Evolutionary conservation across 2,888 invertebrate species (phyloP), one percentile per base, ranked within the genome.

Genomic region (Ophion costatus): DNA sequence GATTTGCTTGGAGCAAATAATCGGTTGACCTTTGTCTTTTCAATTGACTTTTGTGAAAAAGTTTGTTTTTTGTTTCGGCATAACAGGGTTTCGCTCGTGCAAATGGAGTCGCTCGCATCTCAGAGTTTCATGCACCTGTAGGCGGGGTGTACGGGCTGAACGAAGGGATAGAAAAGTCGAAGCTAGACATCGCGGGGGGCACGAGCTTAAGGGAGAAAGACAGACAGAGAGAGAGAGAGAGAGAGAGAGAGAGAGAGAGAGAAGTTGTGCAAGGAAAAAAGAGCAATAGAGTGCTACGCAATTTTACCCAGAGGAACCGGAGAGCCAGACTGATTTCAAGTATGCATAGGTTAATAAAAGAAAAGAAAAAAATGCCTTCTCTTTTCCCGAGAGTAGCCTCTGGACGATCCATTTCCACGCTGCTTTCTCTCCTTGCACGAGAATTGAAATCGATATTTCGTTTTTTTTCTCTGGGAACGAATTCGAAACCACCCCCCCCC

Each of bases 281-380:
- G 20, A 17, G 71, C 79, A 38, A 45, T 10, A 51, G 20, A 42
- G 17, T 33, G 57, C 9, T 67, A 45, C 29, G 67, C 77, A 61
- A 76, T 64, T 33, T 7, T 42, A 24, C 63, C 64, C 59, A 51
- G 22, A 71, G 56, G 24, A 76, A 71, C 61, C 42, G 9, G 64
- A 70, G 57, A 82, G 76, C 75, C 82, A 79, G 81, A 42, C 70
- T 42, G 88, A 89, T 89, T 90, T 91, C 89, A 90, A 90, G 88
- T 89, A 90, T 91, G 89, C 90, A 91, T 90, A 89, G 90, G 87
- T 89, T 89, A 89, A 91, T 90, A 89, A 90, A 89, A 89, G 76
- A 75, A 45, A 38, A 11, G 51, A 29, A 17, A 9, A 56, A 45
- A 80, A 42, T 24, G 24, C 51, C 22, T 75, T 29, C n/a, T 42